These are phyloP conservation scores for Melanerpes aurifrons DNA, from an alignment of 2,113 vertebrate genomes.

Conservation along the genomic window DNA sequence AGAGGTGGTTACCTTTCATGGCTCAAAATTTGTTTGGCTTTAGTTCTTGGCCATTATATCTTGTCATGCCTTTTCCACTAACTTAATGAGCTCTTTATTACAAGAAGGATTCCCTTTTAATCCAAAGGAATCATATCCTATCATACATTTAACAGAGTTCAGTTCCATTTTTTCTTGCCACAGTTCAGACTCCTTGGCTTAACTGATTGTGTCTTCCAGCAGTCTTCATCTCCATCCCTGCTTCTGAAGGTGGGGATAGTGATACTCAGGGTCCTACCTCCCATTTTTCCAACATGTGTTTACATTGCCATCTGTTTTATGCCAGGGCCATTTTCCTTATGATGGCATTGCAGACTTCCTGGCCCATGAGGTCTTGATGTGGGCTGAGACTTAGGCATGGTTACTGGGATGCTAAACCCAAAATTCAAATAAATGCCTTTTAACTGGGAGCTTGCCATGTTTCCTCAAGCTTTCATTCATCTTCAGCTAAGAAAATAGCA, in stretches of 20 bases:
- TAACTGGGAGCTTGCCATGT: not conserved
- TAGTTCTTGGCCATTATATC: not conserved
- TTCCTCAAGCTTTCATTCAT: constrained; percentile 5
- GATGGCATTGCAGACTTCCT: not conserved
- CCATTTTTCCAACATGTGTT: not conserved
- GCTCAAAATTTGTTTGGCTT: not conserved
- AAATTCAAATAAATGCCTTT: not conserved
- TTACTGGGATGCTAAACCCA: not conserved
- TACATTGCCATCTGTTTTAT: not conserved
- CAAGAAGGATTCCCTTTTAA: not conserved
- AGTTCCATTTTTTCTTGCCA: not conserved
- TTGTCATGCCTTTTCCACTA: not conserved
- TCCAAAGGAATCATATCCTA: not conserved
- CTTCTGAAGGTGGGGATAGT: not conserved
- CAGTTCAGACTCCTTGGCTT: not conserved
- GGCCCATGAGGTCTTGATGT: not conserved
- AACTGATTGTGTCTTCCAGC: not conserved
- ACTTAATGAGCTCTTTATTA: constrained; percentile 1
- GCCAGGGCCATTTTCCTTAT: not conserved
- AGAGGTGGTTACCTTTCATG: not conserved
- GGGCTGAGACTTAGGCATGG: not conserved
- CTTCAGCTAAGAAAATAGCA: constrained; percentile 30
- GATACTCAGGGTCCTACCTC: not conserved
- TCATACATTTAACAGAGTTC: not conserved
- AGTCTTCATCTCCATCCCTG: not conserved